phyloP scores from a whole-genome alignment of 92 coral and sea anemone species.

The Palythoa grandis region DNA sequence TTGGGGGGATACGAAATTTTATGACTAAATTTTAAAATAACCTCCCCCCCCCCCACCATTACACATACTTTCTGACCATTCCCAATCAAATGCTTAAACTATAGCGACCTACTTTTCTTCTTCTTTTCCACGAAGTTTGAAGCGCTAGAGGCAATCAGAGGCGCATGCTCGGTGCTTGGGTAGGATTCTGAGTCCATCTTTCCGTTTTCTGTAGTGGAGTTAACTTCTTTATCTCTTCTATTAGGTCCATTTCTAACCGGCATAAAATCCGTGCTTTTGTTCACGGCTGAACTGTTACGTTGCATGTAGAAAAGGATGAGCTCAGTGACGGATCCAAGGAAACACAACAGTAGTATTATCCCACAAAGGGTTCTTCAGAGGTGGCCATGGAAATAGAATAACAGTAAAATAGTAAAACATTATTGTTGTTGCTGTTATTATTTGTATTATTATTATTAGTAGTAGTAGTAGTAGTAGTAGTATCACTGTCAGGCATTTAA shows the following conservation, averaged over 20 bases:
- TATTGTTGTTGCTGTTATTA: no score
- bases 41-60: no score
- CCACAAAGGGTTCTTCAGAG: constrained; percentile 48
- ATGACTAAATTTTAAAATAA: no score
- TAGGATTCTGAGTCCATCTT: neutral
- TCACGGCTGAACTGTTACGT: neutral
- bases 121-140: neutral
- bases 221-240: neutral
- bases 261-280: constrained; percentile 3
- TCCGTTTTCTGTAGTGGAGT: neutral
- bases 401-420: no score
- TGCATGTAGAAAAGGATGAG: neutral
- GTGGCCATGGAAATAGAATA: no score
- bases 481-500: no score
- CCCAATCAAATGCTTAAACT: no score
- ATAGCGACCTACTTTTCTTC: constrained; percentile 1
- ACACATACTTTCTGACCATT: no score
- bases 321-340: constrained; percentile 50
- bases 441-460: no score
- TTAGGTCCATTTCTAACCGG: neutral
- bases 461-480: no score
- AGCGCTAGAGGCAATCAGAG: neutral
- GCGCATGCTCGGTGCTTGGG: neutral
- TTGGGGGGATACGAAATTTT: no score
- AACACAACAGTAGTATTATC: constrained; percentile 39